Evolutionary conservation across 1,140 invertebrate genomes (phyloP), one percentile per base, ranked within the genome.

Genomic region (Dendrolimus punctatus): DNA sequence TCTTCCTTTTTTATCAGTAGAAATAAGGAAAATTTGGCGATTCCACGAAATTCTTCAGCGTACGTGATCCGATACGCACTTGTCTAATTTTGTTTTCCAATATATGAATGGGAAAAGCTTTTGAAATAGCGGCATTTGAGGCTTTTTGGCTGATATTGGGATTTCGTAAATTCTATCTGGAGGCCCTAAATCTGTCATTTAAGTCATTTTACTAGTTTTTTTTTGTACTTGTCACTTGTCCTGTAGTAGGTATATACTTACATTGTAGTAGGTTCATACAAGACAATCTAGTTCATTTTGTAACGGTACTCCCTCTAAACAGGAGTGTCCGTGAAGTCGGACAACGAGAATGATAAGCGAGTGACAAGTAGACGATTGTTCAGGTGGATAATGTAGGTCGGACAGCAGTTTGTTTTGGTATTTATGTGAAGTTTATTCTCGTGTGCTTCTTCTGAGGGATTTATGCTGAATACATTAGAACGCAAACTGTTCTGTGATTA

Each of bases 301-400:
- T 80, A 82, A 81, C 80, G 82, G 78, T 83, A 82, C 73, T 73
- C 73, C 67, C 64, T 74, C 70, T 71, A 68, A 73, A 71, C 78
- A 76, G 80, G 80, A 85, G 80, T 82, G 81, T 82, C 76, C 70
- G 68, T 75, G 66, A 73, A 73, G 64, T 76, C 65, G 64, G 67
- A 58, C 66, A 64, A 74, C 72, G 65, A 83, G 73, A 75, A 83
- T 86, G 82, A 84, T 85, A 84, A 81, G 78, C 76, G 68, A 81
- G 66, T 73, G 70, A 71, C 70, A 66, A 73, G 66, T 73, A 64
- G 56, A 71, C 57, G 59, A 62, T 78, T 73, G 64, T 64, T 76
- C 64, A 71, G 60, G 73, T 80, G 73, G 74, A 83, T 86, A 77
- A 86, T 86, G 80, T 84, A 86, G 80, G 74, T 84, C 73, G 79